These are phyloP conservation scores for Seriola dumerili DNA, from an alignment of 2,113 vertebrate species.

Conservation along the genomic window DNA sequence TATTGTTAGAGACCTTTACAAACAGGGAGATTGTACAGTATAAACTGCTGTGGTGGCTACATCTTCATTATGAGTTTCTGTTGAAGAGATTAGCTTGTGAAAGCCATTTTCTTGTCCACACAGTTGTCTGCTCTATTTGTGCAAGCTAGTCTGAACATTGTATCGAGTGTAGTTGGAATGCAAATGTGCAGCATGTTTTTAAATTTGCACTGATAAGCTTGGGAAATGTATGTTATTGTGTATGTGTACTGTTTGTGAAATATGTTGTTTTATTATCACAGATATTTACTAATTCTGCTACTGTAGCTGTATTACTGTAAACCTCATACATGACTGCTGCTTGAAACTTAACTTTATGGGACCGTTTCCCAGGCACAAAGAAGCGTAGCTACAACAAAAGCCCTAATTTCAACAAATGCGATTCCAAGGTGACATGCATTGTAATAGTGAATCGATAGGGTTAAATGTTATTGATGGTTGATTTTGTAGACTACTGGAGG, in stretches of 20 bases:
- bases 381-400: constrained; percentile 40
- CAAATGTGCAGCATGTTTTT: constrained; percentile 93
- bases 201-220: constrained; percentile 94
- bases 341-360: constrained; percentile 78
- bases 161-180: constrained; percentile 91
- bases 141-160: constrained; percentile 88
- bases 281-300: constrained; percentile 91
- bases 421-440: constrained; percentile 34
- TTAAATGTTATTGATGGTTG: constrained; percentile 21
- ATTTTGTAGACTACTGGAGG: constrained; percentile 16
- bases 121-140: constrained; percentile 83
- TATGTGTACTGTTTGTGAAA: constrained; percentile 87
- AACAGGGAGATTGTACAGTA: constrained; percentile 74
- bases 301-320: constrained; percentile 85
- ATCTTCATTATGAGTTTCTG: constrained; percentile 58
- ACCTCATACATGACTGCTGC: constrained; percentile 87
- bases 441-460: constrained; percentile 16
- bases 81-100: constrained; percentile 71
- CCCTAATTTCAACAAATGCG: constrained; percentile 39
- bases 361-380: constrained; percentile 59
- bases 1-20: constrained; percentile 63
- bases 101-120: constrained; percentile 71
- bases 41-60: constrained; percentile 60
- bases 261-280: constrained; percentile 83
- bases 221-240: constrained; percentile 89